phyloP scores from a whole-genome alignment of 2,113 vertebrate genomes.

The Erinaceus europaeus region DNA sequence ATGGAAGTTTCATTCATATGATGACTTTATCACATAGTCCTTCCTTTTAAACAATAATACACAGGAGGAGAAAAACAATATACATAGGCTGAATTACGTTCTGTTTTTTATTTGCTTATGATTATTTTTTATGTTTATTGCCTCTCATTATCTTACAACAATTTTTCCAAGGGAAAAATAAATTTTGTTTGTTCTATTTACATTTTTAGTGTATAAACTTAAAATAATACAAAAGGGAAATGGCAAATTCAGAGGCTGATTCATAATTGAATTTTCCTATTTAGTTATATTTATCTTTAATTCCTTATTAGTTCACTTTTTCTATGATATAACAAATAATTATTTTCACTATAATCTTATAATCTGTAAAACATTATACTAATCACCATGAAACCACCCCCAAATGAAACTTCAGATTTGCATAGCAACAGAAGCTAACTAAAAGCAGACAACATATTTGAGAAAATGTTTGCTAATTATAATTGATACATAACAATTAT shows the following conservation, averaged over 20 bases:
- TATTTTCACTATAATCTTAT: not conserved
- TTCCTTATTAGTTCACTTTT: not conserved
- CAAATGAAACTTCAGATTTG: not conserved
- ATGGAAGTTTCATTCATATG: not conserved
- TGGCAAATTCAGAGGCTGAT: not conserved
- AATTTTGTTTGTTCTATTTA: constrained; percentile 7
- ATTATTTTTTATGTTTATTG: constrained; percentile 15
- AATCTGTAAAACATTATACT: not conserved
- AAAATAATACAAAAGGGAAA: not conserved
- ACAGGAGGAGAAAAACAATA: not conserved
- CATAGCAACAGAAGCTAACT: not conserved
- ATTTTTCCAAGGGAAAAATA: not conserved
- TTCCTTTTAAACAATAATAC: not conserved
- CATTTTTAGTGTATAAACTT: not conserved
- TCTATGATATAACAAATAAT: not conserved
- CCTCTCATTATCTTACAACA: not conserved
- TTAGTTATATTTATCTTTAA: not conserved
- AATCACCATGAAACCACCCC: not conserved
- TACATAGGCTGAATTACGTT: not conserved
- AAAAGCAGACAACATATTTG: not conserved
- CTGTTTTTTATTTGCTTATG: not conserved
- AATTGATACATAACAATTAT: not conserved
- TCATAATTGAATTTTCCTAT: not conserved
- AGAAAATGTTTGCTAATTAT: not conserved
- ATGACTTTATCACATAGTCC: not conserved